phyloP scores from a whole-genome alignment of 2,888 invertebrate species.

The Drosophila formosana region DNA sequence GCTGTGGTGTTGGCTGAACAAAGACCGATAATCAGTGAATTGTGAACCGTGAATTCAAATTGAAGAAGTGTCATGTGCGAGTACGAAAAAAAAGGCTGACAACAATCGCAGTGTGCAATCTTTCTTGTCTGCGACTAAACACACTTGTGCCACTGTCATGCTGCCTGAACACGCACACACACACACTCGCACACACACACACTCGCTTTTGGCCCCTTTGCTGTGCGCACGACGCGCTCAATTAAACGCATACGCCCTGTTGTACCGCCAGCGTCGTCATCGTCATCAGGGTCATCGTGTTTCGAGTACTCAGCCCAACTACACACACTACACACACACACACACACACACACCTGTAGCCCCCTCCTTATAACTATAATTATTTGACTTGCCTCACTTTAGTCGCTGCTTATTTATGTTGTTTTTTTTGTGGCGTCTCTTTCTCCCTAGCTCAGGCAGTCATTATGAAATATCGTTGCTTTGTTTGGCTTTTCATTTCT shows the following conservation, averaged over 20 bases:
- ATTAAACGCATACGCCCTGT: conserved; percentile 73
- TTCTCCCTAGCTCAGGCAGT: conserved; percentile 29
- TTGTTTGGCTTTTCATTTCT: conserved; percentile 32
- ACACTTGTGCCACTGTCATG: conserved; percentile 54
- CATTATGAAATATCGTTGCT: conserved; percentile 50
- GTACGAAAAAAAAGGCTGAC: conserved; percentile 39
- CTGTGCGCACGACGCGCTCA: conserved; percentile 66
- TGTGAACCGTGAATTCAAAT: conserved; percentile 52
- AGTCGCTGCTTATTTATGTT: neutral
- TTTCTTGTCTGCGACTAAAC: conserved; percentile 43
- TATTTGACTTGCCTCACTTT: conserved; percentile 49
- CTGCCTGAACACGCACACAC: conserved; percentile 22
- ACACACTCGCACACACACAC: conserved; percentile 23
- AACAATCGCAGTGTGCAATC: conserved; percentile 56
- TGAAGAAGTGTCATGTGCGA: conserved; percentile 58
- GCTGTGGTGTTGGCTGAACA: conserved; percentile 31
- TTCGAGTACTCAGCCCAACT: conserved; percentile 37
- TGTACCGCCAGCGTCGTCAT: conserved; percentile 43
- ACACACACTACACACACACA: conserved; percentile 15
- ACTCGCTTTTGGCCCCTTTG: conserved; percentile 14
- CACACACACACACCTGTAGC: conserved; percentile 8
- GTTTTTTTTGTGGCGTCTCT: conserved; percentile 18
- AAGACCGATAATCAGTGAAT: conserved; percentile 54
- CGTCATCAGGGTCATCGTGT: conserved; percentile 68
- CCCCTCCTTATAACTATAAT: conserved; percentile 32